phyloP scores from a whole-genome alignment of 2,797 vertebrate species.

The Mastacembelus armatus region DNA sequence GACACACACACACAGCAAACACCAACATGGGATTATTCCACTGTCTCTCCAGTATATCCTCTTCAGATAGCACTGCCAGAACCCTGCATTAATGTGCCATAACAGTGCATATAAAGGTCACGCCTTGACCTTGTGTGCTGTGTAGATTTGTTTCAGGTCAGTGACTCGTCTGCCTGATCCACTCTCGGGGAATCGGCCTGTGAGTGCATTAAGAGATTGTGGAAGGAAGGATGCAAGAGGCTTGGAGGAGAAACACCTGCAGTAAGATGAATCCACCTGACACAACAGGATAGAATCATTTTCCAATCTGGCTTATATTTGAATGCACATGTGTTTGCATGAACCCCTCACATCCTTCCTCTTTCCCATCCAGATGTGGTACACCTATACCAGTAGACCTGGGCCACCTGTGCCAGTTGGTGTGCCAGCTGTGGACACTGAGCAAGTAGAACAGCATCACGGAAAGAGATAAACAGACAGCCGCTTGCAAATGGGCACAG shows the following conservation, averaged over 20 bases:
- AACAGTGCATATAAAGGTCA: constrained; percentile 43
- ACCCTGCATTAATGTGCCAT: constrained; percentile 61
- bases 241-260: constrained; percentile 38
- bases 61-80: constrained; percentile 67
- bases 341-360: not conserved
- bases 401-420: constrained; percentile 57
- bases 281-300: not conserved
- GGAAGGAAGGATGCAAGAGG: constrained; percentile 36
- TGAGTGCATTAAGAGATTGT: constrained; percentile 77
- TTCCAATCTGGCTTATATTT: not conserved
- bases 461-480: constrained; percentile 33
- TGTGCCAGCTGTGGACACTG: constrained; percentile 50
- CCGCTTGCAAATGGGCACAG: constrained; percentile 35
- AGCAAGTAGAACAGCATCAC: constrained; percentile 21
- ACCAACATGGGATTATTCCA: constrained; percentile 65
- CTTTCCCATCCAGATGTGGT: constrained; percentile 34
- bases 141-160: constrained; percentile 64
- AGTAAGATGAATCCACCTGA: constrained; percentile 40
- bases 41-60: constrained; percentile 73
- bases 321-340: not conserved
- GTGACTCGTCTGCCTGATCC: constrained; percentile 60
- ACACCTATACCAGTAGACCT: constrained; percentile 22
- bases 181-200: constrained; percentile 54
- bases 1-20: constrained; percentile 29
- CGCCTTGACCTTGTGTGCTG: constrained; percentile 52